These are phyloP conservation scores for Cirrhinus molitorella DNA, from an alignment of 2,797 vertebrate species.

Conservation along the genomic window DNA sequence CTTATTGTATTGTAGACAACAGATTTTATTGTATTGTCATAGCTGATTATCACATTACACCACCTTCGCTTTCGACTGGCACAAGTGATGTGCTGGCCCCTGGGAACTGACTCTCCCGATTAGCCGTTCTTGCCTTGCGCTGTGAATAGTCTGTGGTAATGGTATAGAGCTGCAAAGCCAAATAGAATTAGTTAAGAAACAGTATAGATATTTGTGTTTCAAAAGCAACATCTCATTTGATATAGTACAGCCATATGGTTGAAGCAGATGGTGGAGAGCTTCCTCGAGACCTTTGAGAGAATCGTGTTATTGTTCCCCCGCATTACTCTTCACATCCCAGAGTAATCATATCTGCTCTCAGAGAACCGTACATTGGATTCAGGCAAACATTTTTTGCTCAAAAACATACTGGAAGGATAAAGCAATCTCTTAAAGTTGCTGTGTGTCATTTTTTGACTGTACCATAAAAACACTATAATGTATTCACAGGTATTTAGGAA, in stretches of 20 bases:
- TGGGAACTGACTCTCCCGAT: not conserved
- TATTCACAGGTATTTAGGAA: too few relatives aligned
- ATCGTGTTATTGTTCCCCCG: constrained; percentile 41
- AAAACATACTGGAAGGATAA: not conserved
- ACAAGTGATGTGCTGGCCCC: not conserved
- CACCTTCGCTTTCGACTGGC: not conserved
- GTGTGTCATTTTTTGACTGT: too few relatives aligned
- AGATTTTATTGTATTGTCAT: not conserved
- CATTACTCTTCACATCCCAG: constrained; percentile 26
- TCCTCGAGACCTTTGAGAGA: constrained; percentile 42
- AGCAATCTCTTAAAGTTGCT: not conserved
- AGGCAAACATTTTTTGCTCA: not conserved
- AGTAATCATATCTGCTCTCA: constrained; percentile 33
- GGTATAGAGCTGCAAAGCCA: constrained; percentile 3
- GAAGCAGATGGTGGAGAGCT: constrained; percentile 53
- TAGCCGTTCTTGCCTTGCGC: not conserved
- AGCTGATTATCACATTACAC: constrained; percentile 4
- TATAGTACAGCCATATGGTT: constrained; percentile 57
- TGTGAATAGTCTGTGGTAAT: not conserved
- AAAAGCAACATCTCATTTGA: constrained; percentile 54
- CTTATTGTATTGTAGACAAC: not conserved
- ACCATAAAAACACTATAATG: too few relatives aligned
- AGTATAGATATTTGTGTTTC: constrained; percentile 54
- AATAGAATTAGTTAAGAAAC: constrained; percentile 21
- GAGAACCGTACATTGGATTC: not conserved